Conservation (phyloP, 1,140 invertebrate genomes). For the Papilio helenus region DNA sequence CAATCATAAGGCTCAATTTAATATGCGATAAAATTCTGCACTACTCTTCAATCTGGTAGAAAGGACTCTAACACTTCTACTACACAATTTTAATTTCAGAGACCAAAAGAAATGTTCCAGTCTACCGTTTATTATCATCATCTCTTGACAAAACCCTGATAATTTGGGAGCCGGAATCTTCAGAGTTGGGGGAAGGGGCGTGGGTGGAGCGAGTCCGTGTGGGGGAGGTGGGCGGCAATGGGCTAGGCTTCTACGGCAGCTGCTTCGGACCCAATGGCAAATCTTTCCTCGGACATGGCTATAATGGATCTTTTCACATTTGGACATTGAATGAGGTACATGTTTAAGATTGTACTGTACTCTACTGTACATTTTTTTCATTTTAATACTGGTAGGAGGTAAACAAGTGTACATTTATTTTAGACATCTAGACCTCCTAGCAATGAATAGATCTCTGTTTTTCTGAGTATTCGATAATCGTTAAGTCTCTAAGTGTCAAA, state of each 20-base stretch:
- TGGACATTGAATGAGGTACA: constrained; percentile 88
- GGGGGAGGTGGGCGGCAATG: constrained; percentile 96
- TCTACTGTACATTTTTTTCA: neutral
- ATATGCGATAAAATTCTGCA: too few species aligned
- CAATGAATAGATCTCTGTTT: too few species aligned
- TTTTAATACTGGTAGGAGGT: neutral
- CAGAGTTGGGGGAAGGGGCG: constrained; percentile 80
- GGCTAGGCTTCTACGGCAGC: constrained; percentile 95
- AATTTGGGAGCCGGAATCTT: constrained; percentile 90
- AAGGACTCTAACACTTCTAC: neutral
- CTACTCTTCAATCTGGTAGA: neutral
- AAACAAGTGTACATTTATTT: too few species aligned
- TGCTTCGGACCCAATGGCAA: constrained; percentile 89
- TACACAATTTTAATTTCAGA: constrained; percentile 23
- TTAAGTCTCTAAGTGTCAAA: too few species aligned
- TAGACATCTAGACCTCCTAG: too few species aligned
- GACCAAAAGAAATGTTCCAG: constrained; percentile 51
- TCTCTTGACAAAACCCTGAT: constrained; percentile 98
- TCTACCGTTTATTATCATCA: constrained; percentile 90
- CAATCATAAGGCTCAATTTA: too few species aligned
- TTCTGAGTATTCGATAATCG: too few species aligned
- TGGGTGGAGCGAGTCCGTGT: constrained; percentile 93
- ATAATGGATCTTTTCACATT: constrained; percentile 96
- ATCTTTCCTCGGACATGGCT: constrained; percentile 92
- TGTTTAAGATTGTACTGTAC: neutral